Conservation (phyloP, 2,797 vertebrate species). For the Mastacembelus armatus region DNA sequence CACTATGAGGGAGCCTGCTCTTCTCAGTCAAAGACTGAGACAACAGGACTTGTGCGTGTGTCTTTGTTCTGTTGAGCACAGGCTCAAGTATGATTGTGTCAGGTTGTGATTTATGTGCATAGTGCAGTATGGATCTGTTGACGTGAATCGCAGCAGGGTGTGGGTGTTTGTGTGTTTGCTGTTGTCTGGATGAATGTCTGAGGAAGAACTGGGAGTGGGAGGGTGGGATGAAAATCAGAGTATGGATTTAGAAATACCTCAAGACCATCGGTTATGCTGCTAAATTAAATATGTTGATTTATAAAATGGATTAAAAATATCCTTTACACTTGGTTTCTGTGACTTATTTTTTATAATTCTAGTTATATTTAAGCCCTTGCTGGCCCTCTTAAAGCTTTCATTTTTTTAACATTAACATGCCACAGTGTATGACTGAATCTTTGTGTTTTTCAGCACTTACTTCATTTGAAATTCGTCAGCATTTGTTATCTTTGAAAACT, state of each 20-base stretch:
- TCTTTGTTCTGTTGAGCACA: constrained; percentile 19
- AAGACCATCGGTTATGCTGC: constrained; percentile 93
- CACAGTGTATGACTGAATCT: background rate
- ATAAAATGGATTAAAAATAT: constrained; percentile 85
- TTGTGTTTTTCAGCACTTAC: background rate
- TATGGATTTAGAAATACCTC: constrained; percentile 92
- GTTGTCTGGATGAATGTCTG: constrained; percentile 56
- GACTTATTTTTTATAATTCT: background rate
- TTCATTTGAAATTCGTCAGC: too few relatives aligned
- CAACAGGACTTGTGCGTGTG: constrained; percentile 61
- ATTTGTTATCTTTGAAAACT: too few relatives aligned
- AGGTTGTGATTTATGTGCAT: constrained; percentile 29
- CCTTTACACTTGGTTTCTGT: constrained; percentile 75
- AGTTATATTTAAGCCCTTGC: background rate
- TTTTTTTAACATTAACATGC: background rate
- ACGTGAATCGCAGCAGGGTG: constrained; percentile 43
- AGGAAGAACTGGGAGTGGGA: constrained; percentile 28
- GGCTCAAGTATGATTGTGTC: constrained; percentile 44
- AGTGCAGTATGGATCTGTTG: constrained; percentile 46
- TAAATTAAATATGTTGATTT: constrained; percentile 89
- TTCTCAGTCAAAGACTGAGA: constrained; percentile 69
- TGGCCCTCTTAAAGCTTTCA: background rate
- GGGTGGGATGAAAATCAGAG: constrained; percentile 72
- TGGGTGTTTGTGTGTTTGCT: constrained; percentile 42
- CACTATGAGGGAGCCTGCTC: constrained; percentile 78